A percentile compares a stretch with the other conserved stretches of the same genome.
Evolutionary conservation across 2,888 invertebrate genomes (phyloP).

Genomic region (Andrena marginata): DNA sequence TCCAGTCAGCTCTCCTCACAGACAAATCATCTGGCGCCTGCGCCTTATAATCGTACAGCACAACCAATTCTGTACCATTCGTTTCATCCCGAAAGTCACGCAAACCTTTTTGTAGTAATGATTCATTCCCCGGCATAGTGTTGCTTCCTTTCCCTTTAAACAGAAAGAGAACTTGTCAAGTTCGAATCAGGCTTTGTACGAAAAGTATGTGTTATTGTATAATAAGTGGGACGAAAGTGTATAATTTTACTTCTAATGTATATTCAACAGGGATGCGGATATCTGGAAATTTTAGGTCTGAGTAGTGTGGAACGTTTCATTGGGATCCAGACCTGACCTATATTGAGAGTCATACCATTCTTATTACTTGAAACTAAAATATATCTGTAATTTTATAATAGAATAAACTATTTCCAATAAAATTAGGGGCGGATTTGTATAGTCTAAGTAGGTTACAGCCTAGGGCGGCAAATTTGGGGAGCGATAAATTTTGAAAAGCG

Average conservation of each 20-base stretch:
- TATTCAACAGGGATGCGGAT: background rate
- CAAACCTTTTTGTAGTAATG: slow-evolving; percentile 81
- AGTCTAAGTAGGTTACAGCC: too few relatives aligned
- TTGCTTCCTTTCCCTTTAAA: slow-evolving; percentile 77
- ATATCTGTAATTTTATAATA: background rate
- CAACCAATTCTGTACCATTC: slow-evolving; percentile 94
- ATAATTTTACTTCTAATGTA: background rate
- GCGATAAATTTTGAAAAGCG: too few relatives aligned
- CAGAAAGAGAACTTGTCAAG: background rate
- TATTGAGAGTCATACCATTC: too few relatives aligned
- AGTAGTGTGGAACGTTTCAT: too few relatives aligned
- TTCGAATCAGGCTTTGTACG: background rate
- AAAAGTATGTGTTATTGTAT: background rate
- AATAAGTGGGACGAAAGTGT: background rate
- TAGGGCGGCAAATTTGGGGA: too few relatives aligned
- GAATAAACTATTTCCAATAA: background rate
- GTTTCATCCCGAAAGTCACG: slow-evolving; percentile 83
- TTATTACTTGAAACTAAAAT: background rate
- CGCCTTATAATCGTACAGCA: slow-evolving; percentile 98
- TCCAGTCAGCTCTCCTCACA: slow-evolving; percentile 96
- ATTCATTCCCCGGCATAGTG: slow-evolving; percentile 75
- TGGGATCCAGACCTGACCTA: too few relatives aligned
- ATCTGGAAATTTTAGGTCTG: too few relatives aligned
- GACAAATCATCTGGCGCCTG: slow-evolving; percentile 97
- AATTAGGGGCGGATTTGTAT: too few relatives aligned